A percentile compares a stretch with the other conserved stretches of the same genome.
Conservation (phyloP, 1,140 invertebrate genomes). For the Metopolophium dirhodum region DNA sequence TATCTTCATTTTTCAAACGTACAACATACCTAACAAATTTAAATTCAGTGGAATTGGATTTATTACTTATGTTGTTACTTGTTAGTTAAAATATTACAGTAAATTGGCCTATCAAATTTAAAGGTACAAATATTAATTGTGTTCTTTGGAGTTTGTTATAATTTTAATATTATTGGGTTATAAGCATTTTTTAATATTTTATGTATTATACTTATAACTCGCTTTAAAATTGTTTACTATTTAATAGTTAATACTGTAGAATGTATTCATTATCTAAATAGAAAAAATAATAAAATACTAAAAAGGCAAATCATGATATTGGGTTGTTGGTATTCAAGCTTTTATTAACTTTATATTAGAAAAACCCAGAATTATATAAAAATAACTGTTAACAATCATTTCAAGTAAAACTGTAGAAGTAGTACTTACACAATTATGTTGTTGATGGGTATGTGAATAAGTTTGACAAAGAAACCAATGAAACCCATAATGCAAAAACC, state of each 20-base stretch:
- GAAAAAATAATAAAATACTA: too few relatives aligned
- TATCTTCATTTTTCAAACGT: not conserved
- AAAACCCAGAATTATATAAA: not conserved
- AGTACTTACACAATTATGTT: conserved; percentile 94
- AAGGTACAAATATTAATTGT: not conserved
- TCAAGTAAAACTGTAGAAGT: not conserved
- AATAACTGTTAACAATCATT: not conserved
- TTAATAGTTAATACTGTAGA: too few relatives aligned
- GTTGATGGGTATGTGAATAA: conserved; percentile 99
- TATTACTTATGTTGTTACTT: too few relatives aligned
- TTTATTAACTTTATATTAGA: not conserved
- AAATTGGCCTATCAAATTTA: not conserved
- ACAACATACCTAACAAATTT: not conserved
- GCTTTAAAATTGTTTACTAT: not conserved
- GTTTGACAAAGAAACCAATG: conserved; percentile 99
- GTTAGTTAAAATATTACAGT: not conserved
- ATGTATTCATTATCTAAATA: not conserved
- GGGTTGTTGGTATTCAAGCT: not conserved
- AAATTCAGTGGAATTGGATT: not conserved
- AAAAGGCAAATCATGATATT: not conserved
- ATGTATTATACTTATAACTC: not conserved
- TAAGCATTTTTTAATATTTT: too few relatives aligned
- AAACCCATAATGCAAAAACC: conserved; percentile 99
- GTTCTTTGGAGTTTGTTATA: too few relatives aligned
- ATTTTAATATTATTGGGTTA: too few relatives aligned